Evolutionary conservation across 2,797 vertebrate genomes (phyloP).

Genomic region (Okamejei kenojei): DNA sequence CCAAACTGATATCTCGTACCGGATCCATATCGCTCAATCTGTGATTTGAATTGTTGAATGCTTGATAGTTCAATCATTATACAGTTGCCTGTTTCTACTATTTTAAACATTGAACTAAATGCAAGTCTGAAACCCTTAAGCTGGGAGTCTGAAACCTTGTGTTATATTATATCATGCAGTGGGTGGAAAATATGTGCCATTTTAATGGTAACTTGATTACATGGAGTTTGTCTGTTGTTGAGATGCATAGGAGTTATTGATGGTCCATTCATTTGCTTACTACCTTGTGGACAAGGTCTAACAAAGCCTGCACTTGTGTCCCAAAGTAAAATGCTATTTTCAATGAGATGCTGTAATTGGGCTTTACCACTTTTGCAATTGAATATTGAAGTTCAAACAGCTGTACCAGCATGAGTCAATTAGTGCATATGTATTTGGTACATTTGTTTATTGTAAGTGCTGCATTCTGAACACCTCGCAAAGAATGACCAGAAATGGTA

Average conservation of each 20-base stretch:
- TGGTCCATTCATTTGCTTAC: background rate
- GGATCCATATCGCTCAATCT: background rate
- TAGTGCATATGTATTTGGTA: too few species aligned
- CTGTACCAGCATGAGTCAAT: background rate
- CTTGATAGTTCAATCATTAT: background rate
- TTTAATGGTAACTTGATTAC: background rate
- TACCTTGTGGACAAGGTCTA: background rate
- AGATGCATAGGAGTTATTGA: background rate
- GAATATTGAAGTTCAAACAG: background rate
- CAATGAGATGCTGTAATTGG: background rate
- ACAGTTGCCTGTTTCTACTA: background rate
- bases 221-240: background rate
- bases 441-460: background rate
- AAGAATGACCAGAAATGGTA: background rate
- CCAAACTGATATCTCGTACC: background rate
- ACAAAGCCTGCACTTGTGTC: background rate
- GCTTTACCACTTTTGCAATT: background rate
- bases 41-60: constrained; percentile 19
- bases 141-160: too few species aligned
- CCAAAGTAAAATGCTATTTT: background rate
- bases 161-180: background rate
- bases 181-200: background rate
- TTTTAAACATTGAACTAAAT: background rate
- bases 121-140: background rate
- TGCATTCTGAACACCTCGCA: background rate